A percentile compares a stretch with the other conserved stretches of the same genome.
These are phyloP conservation scores for Argyra leucocephala DNA, from an alignment of 2,888 invertebrate species.

Conservation along the genomic window DNA sequence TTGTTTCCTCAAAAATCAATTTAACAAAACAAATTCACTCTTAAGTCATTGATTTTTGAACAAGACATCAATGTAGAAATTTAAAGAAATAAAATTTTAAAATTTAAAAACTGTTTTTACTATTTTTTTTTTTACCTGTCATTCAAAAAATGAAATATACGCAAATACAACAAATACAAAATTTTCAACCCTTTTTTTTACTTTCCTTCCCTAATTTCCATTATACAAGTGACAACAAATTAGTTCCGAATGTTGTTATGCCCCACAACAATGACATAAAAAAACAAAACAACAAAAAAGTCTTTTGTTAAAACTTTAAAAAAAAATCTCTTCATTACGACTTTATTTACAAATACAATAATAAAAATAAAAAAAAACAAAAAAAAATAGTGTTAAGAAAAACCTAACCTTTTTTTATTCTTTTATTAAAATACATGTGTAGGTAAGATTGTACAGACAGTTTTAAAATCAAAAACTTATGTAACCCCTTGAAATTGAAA, in stretches of 20 bases:
- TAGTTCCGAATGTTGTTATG: not conserved
- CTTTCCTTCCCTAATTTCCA: not conserved
- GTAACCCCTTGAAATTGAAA: not conserved
- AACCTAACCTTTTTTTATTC: not conserved
- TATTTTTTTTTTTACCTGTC: not conserved
- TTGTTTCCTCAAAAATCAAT: too few relatives aligned
- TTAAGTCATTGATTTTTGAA: too few relatives aligned
- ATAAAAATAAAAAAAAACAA: not conserved
- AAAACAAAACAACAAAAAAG: too few relatives aligned
- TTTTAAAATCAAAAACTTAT: not conserved
- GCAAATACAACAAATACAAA: not conserved
- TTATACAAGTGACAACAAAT: conserved; percentile 3
- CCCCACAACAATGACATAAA: not conserved
- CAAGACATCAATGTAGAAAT: too few relatives aligned
- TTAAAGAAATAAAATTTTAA: too few relatives aligned
- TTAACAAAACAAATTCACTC: too few relatives aligned
- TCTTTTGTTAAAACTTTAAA: not conserved
- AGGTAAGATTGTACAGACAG: not conserved
- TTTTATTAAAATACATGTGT: not conserved
- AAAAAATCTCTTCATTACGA: not conserved
- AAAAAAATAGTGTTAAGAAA: not conserved
- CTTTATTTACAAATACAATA: not conserved
- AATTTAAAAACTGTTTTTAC: not conserved
- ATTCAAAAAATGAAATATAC: not conserved
- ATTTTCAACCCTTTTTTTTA: not conserved